phyloP scores from a whole-genome alignment of 2,113 vertebrate genomes.

The Geococcyx californianus region DNA sequence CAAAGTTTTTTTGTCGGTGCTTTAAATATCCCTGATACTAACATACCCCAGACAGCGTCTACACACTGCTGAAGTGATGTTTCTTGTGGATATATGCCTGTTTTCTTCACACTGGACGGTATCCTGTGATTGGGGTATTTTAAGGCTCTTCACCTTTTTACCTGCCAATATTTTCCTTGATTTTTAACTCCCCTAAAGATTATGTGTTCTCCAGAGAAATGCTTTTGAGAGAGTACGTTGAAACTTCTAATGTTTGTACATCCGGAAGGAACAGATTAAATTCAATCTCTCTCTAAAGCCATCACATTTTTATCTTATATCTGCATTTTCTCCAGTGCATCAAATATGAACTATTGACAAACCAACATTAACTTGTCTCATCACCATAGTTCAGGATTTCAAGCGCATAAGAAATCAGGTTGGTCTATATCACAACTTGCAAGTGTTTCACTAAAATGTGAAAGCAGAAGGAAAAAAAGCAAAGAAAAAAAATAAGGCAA shows the following conservation, averaged over 20 bases:
- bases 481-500: not conserved
- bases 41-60: not conserved
- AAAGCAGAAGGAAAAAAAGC: not conserved
- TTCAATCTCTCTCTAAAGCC: not conserved
- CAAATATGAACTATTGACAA: not conserved
- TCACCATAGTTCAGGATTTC: not conserved
- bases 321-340: not conserved
- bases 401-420: not conserved
- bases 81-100: not conserved
- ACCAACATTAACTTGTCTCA: not conserved
- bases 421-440: not conserved
- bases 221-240: not conserved
- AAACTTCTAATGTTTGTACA: not conserved
- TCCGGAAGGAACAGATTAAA: not conserved
- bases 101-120: not conserved
- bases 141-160: not conserved
- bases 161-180: not conserved
- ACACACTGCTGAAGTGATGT: not conserved
- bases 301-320: not conserved
- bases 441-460: not conserved
- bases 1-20: not conserved
- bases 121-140: not conserved
- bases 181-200: not conserved
- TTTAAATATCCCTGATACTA: not conserved
- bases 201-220: not conserved